Evolutionary conservation across 2,113 vertebrate species (phyloP).

Genomic region (Oostethus manadensis): DNA sequence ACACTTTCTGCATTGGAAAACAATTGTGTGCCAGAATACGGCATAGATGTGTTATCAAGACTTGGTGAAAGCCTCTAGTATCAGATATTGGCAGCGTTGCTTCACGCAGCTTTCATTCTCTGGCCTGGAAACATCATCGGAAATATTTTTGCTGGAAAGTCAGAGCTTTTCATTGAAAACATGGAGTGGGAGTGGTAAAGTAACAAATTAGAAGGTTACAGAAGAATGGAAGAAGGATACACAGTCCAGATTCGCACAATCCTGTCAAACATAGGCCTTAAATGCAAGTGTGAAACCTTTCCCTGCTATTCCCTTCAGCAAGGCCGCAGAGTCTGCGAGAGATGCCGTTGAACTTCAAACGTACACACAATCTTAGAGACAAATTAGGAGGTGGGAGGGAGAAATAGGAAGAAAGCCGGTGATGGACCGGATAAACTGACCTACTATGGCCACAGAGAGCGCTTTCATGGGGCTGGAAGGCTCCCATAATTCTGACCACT

Average conservation of each 20-base stretch:
- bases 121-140: too few species aligned
- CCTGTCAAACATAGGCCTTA: slow-evolving; percentile 40
- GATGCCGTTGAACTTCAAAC: slow-evolving; percentile 54
- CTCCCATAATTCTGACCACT: slow-evolving; percentile 53
- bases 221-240: slow-evolving; percentile 24
- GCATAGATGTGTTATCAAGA: slow-evolving; percentile 18
- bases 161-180: slow-evolving; percentile 32
- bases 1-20: slow-evolving; percentile 29
- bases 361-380: slow-evolving; percentile 14
- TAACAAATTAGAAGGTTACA: slow-evolving; percentile 13
- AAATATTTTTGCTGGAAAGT: slow-evolving; percentile 41
- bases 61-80: slow-evolving; percentile 21
- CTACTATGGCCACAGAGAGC: slow-evolving; percentile 47
- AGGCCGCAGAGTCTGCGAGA: slow-evolving; percentile 40
- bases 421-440: slow-evolving; percentile 55
- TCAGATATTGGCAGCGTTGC: slow-evolving; percentile 12
- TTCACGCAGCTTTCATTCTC: neutral
- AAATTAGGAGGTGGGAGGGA: neutral
- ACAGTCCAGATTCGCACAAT: slow-evolving; percentile 31
- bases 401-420: slow-evolving; percentile 30
- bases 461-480: slow-evolving; percentile 58
- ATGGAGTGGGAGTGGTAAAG: slow-evolving; percentile 29
- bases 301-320: slow-evolving; percentile 15
- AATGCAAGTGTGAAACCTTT: slow-evolving; percentile 40
- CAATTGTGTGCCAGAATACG: slow-evolving; percentile 30